Evolutionary conservation across 2,888 invertebrate species (phyloP).

Genomic region (Tupiocoris notatus): DNA sequence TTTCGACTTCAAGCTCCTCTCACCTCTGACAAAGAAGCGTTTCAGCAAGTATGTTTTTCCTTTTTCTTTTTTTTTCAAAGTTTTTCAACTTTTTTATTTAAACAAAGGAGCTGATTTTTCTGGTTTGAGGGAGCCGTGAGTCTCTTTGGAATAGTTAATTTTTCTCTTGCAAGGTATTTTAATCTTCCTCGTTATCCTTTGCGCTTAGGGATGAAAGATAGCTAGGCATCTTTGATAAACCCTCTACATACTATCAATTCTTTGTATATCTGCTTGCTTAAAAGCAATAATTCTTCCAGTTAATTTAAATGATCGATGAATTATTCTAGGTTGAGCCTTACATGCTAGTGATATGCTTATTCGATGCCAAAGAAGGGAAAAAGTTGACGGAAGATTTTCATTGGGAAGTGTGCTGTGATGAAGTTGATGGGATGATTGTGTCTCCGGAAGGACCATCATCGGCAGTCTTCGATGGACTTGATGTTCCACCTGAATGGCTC

Average conservation of each 20-base stretch:
- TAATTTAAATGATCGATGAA: background rate
- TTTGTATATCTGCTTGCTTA: background rate
- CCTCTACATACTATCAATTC: too few species aligned
- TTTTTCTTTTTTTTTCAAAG: too few species aligned
- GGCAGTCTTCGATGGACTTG: conserved; percentile 24
- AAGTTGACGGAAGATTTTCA: conserved; percentile 93
- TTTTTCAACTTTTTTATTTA: too few species aligned
- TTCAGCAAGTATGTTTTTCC: conserved; percentile 61
- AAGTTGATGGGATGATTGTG: conserved; percentile 62
- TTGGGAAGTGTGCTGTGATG: conserved; percentile 78
- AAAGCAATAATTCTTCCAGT: background rate
- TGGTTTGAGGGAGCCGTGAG: too few species aligned
- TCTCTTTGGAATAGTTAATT: too few species aligned
- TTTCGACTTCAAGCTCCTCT: conserved; percentile 81
- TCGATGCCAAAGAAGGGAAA: conserved; percentile 80
- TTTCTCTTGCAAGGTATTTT: too few species aligned
- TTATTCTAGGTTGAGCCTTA: conserved; percentile 79
- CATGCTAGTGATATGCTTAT: conserved; percentile 82
- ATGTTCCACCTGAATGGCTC: conserved; percentile 44
- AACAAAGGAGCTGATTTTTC: too few species aligned
- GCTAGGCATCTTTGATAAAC: too few species aligned
- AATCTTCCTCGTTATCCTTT: too few species aligned
- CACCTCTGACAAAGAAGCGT: conserved; percentile 70
- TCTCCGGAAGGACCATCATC: conserved; percentile 47
- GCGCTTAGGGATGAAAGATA: too few species aligned